Conservation (phyloP, 37 sponge, comb jelly and placozoan species). For the Spongilla lacustris region DNA sequence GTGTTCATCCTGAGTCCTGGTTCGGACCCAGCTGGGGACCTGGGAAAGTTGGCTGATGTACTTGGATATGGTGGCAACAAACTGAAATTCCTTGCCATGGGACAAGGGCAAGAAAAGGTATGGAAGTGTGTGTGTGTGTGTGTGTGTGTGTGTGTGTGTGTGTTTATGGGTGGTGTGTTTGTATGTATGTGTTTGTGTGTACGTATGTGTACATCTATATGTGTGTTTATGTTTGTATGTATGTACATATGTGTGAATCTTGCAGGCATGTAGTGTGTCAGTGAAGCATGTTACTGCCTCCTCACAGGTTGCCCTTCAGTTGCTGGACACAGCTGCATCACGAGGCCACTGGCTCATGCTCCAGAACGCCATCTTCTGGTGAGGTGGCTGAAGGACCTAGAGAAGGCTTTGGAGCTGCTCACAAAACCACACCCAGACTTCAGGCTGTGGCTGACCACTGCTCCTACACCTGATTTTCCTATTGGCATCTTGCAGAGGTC, state of each 20-base stretch:
- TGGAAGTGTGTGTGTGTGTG: neutral
- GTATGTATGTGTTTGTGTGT: neutral
- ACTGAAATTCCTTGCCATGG: slow-evolving; percentile 99
- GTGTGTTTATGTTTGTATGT: too few species aligned
- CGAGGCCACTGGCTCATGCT: slow-evolving; percentile 99
- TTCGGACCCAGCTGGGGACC: slow-evolving; percentile 97
- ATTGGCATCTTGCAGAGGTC: slow-evolving; percentile 93
- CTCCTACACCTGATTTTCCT: slow-evolving; percentile 96
- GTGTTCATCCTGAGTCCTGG: slow-evolving; percentile 99
- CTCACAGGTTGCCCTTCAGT: slow-evolving; percentile 80
- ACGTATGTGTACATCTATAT: too few species aligned
- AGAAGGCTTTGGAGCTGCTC: slow-evolving; percentile 94
- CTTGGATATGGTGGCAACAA: slow-evolving; percentile 98
- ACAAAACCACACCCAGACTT: slow-evolving; percentile 98
- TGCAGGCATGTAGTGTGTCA: too few species aligned
- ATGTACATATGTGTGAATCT: too few species aligned
- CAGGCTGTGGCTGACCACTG: slow-evolving; percentile 98
- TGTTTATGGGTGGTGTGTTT: neutral
- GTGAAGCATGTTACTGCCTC: too few species aligned
- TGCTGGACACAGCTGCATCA: slow-evolving; percentile 91
- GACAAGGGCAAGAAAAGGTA: slow-evolving; percentile 99
- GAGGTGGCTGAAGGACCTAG: slow-evolving; percentile 93
- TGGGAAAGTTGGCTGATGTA: slow-evolving; percentile 91
- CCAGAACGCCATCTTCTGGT: slow-evolving; percentile 97
- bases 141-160: neutral